A percentile compares a stretch with the other conserved stretches of the same genome.
Conservation (phyloP, 2,797 vertebrate species). For the Knipowitschia caucasica region DNA sequence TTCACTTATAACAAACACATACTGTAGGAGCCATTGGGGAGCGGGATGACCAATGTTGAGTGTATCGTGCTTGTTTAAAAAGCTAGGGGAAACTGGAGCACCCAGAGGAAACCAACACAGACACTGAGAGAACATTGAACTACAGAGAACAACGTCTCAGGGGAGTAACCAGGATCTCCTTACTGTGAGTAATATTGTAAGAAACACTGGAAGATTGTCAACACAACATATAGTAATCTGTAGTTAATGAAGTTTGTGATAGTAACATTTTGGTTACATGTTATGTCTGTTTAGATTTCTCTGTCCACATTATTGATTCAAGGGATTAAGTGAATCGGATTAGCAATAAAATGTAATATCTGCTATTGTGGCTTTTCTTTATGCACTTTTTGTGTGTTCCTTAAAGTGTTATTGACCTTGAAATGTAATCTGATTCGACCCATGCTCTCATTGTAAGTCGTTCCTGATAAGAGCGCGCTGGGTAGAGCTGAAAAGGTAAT, state of each 20-base stretch:
- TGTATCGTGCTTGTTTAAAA: too few relatives aligned
- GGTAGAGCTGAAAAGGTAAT: constrained; percentile 52
- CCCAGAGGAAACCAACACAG: too few relatives aligned
- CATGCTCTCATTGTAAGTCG: constrained; percentile 55
- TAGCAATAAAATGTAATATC: constrained; percentile 9
- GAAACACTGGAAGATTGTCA: too few relatives aligned
- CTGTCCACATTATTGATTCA: constrained; percentile 26
- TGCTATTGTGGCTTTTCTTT: constrained; percentile 37
- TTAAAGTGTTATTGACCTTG: constrained; percentile 58
- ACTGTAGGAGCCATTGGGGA: too few relatives aligned
- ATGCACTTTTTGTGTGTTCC: constrained; percentile 46
- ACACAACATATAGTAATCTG: too few relatives aligned
- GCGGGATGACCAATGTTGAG: too few relatives aligned
- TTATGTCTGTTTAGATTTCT: constrained; percentile 20
- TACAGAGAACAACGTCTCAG: too few relatives aligned
- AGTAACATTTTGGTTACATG: not conserved
- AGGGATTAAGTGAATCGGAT: constrained; percentile 35
- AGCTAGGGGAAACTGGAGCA: too few relatives aligned
- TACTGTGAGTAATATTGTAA: too few relatives aligned
- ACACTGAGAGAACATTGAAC: too few relatives aligned
- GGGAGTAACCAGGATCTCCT: too few relatives aligned
- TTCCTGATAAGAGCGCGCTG: constrained; percentile 51
- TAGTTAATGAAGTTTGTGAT: not conserved
- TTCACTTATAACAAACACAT: too few relatives aligned
- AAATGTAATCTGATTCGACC: constrained; percentile 66